These are phyloP conservation scores for Iselma pallidipennis DNA, from an alignment of 2,888 invertebrate species.

Conservation along the genomic window DNA sequence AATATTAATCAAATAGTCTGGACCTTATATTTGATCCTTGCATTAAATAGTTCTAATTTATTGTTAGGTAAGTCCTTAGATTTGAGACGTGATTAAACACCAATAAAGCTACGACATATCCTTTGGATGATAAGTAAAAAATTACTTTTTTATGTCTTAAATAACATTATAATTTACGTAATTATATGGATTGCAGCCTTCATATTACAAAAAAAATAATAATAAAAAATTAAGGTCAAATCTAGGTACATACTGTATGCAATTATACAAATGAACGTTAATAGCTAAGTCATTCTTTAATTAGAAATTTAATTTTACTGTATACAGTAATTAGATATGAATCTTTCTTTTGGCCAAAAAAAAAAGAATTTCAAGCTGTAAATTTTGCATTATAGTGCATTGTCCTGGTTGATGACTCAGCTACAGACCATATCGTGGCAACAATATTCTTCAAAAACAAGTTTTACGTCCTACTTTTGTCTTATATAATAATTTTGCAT, in stretches of 20 bases:
- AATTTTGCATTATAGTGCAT: constrained; percentile 5
- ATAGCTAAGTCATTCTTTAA: not conserved
- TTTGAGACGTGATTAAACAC: too few relatives aligned
- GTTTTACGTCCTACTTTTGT: constrained; percentile 14
- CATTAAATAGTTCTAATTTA: too few relatives aligned
- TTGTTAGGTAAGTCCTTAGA: too few relatives aligned
- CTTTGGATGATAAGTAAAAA: not conserved
- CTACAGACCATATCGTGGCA: constrained; percentile 8
- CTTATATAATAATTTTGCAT: constrained; percentile 20
- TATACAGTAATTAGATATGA: not conserved
- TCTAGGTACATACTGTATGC: not conserved
- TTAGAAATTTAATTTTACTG: not conserved
- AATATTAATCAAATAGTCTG: too few relatives aligned
- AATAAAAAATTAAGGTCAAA: not conserved
- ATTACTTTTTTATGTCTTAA: not conserved
- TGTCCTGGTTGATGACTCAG: constrained; percentile 11
- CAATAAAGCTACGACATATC: too few relatives aligned
- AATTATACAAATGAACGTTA: not conserved
- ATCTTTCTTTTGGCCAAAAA: not conserved
- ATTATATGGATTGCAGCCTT: not conserved
- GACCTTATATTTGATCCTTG: too few relatives aligned
- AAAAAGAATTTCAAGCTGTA: not conserved
- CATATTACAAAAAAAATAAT: not conserved
- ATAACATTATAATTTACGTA: not conserved
- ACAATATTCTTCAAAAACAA: constrained; percentile 15